A percentile compares a stretch with the other conserved stretches of the same genome.
phyloP scores from a whole-genome alignment of 2,888 invertebrate genomes.

The Melanchra persicariae region DNA sequence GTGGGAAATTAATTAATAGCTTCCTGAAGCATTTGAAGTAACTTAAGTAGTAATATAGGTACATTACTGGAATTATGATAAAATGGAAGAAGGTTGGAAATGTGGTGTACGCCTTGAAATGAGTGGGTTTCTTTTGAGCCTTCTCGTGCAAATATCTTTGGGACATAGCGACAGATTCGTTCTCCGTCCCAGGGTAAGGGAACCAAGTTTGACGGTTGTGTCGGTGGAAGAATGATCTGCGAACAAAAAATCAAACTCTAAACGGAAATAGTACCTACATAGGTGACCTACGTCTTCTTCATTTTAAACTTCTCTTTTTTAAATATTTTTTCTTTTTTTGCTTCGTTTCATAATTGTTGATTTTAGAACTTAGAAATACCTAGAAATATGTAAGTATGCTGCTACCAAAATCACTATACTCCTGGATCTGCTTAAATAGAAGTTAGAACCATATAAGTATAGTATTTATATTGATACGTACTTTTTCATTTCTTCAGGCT shows the following conservation, averaged over 20 bases:
- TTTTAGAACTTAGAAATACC: no score
- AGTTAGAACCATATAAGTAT: no score
- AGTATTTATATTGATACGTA: no score
- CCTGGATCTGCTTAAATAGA: no score
- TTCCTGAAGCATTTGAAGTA: constrained; percentile 75
- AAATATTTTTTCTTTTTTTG: no score
- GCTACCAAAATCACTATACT: no score
- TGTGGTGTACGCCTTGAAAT: constrained; percentile 74
- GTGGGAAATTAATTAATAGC: constrained; percentile 74
- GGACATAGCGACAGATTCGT: constrained; percentile 72
- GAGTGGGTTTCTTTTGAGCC: constrained; percentile 69
- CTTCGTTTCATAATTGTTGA: no score
- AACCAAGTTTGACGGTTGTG: constrained; percentile 73
- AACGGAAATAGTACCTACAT: no score
- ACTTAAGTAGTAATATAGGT: constrained; percentile 72
- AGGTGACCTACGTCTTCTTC: no score
- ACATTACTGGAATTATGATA: constrained; percentile 72
- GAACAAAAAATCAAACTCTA: constrained; percentile 46
- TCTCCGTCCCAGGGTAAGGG: constrained; percentile 77
- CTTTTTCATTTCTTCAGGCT: constrained; percentile 66
- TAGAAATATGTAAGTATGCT: no score
- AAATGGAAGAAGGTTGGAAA: constrained; percentile 73
- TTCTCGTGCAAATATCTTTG: constrained; percentile 73
- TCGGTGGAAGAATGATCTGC: constrained; percentile 77
- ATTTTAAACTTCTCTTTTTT: no score